Conservation (phyloP, 2,888 invertebrate species). For the Meteorus cinctellus region DNA sequence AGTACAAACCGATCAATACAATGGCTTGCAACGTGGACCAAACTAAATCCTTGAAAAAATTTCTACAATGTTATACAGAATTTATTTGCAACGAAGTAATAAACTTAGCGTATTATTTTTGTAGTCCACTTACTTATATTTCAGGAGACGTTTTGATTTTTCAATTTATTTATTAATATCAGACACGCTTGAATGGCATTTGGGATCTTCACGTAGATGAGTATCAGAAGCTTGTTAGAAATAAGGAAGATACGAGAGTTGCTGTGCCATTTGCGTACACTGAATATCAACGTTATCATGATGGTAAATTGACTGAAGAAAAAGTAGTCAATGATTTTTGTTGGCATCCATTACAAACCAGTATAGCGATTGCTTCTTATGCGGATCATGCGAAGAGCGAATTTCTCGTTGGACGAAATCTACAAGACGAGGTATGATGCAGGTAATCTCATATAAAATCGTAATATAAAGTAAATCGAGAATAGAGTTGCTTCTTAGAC, state of each 20-base stretch:
- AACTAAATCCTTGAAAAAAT: slow-evolving; percentile 60
- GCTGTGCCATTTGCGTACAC: slow-evolving; percentile 58
- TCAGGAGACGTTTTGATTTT: slow-evolving; percentile 5
- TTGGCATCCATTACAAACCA: slow-evolving; percentile 84
- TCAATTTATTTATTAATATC: neutral
- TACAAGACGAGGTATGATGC: slow-evolving; percentile 48
- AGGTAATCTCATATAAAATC: no score
- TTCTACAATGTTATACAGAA: slow-evolving; percentile 59
- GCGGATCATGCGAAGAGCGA: slow-evolving; percentile 73
- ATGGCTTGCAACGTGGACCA: slow-evolving; percentile 62
- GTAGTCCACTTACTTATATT: neutral
- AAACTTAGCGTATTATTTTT: slow-evolving; percentile 1
- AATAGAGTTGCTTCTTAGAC: no score
- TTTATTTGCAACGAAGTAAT: slow-evolving; percentile 63
- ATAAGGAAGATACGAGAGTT: slow-evolving; percentile 63
- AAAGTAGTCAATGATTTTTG: slow-evolving; percentile 80
- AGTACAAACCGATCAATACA: slow-evolving; percentile 58
- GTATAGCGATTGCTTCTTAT: slow-evolving; percentile 81
- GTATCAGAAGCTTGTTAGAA: slow-evolving; percentile 75
- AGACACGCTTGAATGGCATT: slow-evolving; percentile 58
- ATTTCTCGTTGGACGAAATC: slow-evolving; percentile 53
- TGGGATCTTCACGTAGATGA: slow-evolving; percentile 80
- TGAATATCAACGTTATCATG: slow-evolving; percentile 65
- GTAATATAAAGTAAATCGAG: no score
- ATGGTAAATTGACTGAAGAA: slow-evolving; percentile 75